A percentile compares a stretch with the other conserved stretches of the same genome.
Conservation (phyloP, 35 echinoderm and acorn worm species). For the Strongylocentrotus purpuratus region DNA sequence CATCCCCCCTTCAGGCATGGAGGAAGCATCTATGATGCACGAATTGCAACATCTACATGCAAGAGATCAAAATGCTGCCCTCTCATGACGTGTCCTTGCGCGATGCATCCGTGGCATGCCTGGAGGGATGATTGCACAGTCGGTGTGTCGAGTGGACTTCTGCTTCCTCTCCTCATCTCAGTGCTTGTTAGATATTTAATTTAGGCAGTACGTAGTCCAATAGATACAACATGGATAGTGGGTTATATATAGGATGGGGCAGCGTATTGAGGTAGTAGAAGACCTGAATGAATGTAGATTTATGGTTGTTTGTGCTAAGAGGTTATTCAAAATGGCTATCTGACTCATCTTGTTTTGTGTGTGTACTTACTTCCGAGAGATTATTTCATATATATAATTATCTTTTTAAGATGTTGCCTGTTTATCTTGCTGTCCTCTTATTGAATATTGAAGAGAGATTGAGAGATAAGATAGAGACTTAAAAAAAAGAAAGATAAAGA, state of each 20-base stretch:
- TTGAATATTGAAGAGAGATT: not conserved
- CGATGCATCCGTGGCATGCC: not conserved
- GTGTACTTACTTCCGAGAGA: not conserved
- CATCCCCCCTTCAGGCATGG: not conserved
- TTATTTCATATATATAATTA: not conserved
- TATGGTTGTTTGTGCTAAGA: not conserved
- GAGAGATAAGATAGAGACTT: not conserved
- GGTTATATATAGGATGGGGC: not conserved
- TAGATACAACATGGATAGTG: not conserved
- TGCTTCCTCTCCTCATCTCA: not conserved
- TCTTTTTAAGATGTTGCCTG: not conserved
- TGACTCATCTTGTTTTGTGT: not conserved
- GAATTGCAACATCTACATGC: not conserved
- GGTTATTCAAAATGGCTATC: not conserved
- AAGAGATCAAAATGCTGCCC: not conserved
- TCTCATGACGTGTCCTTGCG: not conserved
- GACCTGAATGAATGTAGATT: not conserved
- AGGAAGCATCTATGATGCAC: not conserved
- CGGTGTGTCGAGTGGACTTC: constrained; percentile 14
- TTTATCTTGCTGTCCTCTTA: not conserved
- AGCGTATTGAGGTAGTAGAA: not conserved
- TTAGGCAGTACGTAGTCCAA: not conserved
- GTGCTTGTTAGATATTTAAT: constrained; percentile 3
- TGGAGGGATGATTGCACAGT: not conserved
- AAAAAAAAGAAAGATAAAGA: not conserved